Base-by-base conservation (phyloP, 2,888 invertebrate species). In the Trichopoda pennipes region DNA sequence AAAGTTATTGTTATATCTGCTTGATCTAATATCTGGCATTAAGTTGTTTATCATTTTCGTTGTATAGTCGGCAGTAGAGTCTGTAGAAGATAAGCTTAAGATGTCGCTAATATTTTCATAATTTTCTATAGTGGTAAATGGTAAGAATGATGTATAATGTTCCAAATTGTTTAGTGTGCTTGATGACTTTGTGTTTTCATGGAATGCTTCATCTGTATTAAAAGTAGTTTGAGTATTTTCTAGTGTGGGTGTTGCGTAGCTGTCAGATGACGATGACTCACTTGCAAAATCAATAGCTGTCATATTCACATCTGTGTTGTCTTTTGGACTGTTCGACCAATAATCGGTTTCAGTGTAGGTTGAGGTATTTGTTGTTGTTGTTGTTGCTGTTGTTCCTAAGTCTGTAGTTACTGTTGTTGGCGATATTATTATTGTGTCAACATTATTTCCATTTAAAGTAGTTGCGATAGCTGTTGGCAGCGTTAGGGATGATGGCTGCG, bases 401-500 rank as follows among this genome's bases (percentile, higher is more conserved):
- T 81, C 77, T 80, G 70, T 70, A 53, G 73, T 77, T 60, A 44
- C 49, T 35, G 81, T 73, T 35, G 77, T 73, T 35, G 77, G 77
- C 53, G 69, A 35, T 69, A 81, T 64, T 35, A 81, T 64, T 35
- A 19, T 53, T 35, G 56, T 77, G 12, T 70, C 53, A 53, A 72
- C 63, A 55, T 49, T 61, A 68, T 78, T 75, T 19, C 72, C 79
- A n/a, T 51, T 49, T 56, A 69, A 38, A 51, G 49, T 73, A 53
- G 77, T 78, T 64, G 74, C 35, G 35, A 79, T 23, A 49, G 17
- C 64, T 42, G 73, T 84, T 56, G 78, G 69, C 73, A 74, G 73
- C 55, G 76, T 53, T 74, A 84, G 75, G 84, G 81, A 85, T 85
- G 81, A 85, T 85, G 85, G 84, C 61, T 61, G 63, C 44, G 53